Conservation (phyloP, 2,797 vertebrate species). For the Labeo calbasu region DNA sequence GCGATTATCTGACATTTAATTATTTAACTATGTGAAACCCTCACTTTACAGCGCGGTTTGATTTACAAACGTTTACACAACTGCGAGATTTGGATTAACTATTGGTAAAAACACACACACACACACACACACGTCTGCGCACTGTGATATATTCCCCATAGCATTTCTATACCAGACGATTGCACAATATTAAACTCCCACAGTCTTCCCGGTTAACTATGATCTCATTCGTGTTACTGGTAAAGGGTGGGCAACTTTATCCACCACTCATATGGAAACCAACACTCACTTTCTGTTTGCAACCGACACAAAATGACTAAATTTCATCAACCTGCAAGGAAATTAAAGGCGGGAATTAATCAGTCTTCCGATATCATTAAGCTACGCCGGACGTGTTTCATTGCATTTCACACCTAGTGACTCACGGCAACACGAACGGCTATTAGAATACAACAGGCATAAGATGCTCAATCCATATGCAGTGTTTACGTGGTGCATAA, state of each 20-base stretch:
- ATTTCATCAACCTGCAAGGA: neutral
- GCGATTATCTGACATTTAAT: neutral
- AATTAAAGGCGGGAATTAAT: conserved; percentile 36
- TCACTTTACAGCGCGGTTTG: neutral
- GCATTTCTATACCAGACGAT: conserved; percentile 54
- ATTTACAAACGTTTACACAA: neutral
- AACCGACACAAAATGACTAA: conserved; percentile 42
- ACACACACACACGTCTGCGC: neutral
- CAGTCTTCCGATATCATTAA: conserved; percentile 22
- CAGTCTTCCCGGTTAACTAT: conserved; percentile 68
- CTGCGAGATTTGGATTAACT: neutral
- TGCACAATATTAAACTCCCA: conserved; percentile 72
- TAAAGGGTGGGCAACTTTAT: conserved; percentile 50
- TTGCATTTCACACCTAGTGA: neutral
- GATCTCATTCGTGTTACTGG: conserved; percentile 72
- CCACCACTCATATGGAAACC: conserved; percentile 33
- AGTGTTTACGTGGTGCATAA: conserved; percentile 15
- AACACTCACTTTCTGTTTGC: neutral
- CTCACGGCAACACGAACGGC: neutral
- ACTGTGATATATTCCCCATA: neutral
- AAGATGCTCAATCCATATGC: conserved; percentile 35
- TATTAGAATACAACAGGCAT: neutral
- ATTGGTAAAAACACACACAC: neutral
- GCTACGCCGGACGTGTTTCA: conserved; percentile 1
- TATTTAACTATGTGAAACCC: conserved; percentile 33